Base-by-base conservation (phyloP, 2,113 vertebrate species). In the Myotis lucifugus region DNA sequence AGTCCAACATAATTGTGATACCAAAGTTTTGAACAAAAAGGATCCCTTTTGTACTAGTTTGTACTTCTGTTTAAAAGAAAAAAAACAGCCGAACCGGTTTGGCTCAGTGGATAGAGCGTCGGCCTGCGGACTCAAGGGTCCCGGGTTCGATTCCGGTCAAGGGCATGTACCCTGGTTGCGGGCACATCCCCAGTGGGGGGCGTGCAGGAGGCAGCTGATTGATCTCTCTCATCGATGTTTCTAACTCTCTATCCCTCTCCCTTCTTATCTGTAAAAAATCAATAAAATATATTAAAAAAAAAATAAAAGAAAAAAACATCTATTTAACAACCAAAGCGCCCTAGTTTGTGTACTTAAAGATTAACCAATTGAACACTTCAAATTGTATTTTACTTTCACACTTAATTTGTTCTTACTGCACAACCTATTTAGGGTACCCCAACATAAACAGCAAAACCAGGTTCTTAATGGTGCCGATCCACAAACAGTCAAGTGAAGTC, bases 401-500 rank as follows among this genome's bases (percentile, higher is more conserved):
- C 66, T 86, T 78, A 91, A 93, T 88, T 46, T 83, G 52, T 85
- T 91, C 15, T 32, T 42, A 64, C 6, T 6, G 4, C 67, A 81
- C 17, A 85, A 18, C 70, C 23, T 69, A 8, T 90, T 50, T 83
- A 32, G 78, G 86, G 14, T 69, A 34, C n/a, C 21, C 25, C 29
- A 42, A 79, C 17, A 52, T 50, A 34, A 78, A 83, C n/a, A 34
- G 52, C 21, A 61, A 96, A 94, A 83, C 67, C 72, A 88, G 32
- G 34, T 91, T 93, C 70, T 95, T 52, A 54, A 29, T 61, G 48
- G 54, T 95, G 72, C 37, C 5, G 0, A 78, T 46, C 40, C 84
- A 94, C 66, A 89, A 91, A 95, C 90, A 96, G 74, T 88, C 74
- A 21, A 89, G 88, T 81, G 3, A 88, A 95, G 48, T 81, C 72